Percentiles rank a stretch among this genome's conserved stretches.
Conservation (phyloP, 1,140 invertebrate genomes). For the Drosophila repleta region DNA sequence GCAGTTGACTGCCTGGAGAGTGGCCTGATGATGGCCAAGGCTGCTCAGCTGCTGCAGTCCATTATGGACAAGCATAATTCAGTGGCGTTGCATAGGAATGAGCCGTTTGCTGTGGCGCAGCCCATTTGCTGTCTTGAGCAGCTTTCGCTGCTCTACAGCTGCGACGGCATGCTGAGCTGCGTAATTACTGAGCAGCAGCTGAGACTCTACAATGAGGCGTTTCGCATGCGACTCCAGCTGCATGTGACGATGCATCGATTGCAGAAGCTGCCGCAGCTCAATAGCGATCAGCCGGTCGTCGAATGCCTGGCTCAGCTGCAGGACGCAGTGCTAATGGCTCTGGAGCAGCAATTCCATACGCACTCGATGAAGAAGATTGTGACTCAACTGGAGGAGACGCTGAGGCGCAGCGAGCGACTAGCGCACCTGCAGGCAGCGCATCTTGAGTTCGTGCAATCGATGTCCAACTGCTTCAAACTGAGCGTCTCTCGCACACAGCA, state of each 20-base stretch:
- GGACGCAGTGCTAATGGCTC: neutral
- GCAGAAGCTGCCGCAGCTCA: slow-evolving; percentile 10
- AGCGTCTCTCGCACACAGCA: neutral
- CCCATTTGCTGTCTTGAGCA: neutral
- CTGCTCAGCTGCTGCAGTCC: neutral
- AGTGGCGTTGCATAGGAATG: neutral
- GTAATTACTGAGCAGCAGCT: slow-evolving; percentile 19
- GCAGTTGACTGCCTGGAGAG: slow-evolving; percentile 1
- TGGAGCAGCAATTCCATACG: neutral
- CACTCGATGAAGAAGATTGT: neutral
- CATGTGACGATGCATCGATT: neutral
- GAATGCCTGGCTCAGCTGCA: neutral
- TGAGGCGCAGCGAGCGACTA: neutral
- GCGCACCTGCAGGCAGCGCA: slow-evolving; percentile 21
- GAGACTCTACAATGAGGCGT: slow-evolving; percentile 8
- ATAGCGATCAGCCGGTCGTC: neutral
- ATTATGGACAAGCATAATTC: slow-evolving; percentile 13
- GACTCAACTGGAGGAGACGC: neutral
- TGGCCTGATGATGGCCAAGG: neutral
- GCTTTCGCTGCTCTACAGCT: slow-evolving; percentile 3
- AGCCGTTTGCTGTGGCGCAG: slow-evolving; percentile 8
- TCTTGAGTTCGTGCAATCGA: neutral
- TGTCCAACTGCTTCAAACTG: neutral
- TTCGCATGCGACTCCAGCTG: slow-evolving; percentile 8
- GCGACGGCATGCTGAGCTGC: neutral